Evolutionary conservation across 1,140 invertebrate species (phyloP), one percentile per base, ranked within the genome.

Genomic region (Drosophila aff.): DNA sequence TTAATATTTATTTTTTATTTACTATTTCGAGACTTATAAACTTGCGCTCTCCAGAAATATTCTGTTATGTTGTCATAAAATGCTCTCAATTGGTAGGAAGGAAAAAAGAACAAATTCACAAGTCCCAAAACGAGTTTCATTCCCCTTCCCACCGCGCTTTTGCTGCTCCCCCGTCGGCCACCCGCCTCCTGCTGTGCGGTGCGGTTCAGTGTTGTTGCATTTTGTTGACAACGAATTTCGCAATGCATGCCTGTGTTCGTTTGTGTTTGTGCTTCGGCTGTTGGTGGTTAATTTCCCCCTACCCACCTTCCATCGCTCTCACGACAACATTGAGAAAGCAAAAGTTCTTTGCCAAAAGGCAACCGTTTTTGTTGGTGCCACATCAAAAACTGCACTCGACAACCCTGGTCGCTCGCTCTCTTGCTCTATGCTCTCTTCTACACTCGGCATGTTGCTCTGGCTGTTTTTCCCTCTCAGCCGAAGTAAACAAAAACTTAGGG

Each of bases 91-190:
- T 68, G 55, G 60, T 63, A 53, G 40, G 64, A 69, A 21, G 28
- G 31, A 26, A 66, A 46, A 21, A 18, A 49, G 36, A 33, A 80
- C 67, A 86, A 87, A 28, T 61, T 71, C 76, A 68, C 59, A 76
- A 82, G 67, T 66, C 65, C 72, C 55, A 78, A 86, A 89, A 89
- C 85, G 69, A 84, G 85, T 89, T 89, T 87, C 43, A 13, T 50
- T 40, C 36, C 55, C 52, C 21, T 31, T 28, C 73, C 73, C 44
- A n/a, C 28, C 40, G 21, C 41, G 40, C 61, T 73, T 41, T 44
- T 57, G 52, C 47, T 50, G 40, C 53, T 31, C 43, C 50, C 28
- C 36, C 41, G 64, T 52, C 53, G 28, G 16, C 16, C 63, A 65
- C 63, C 58, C 57, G 58, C 63, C 63, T 62, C 58, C 63, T 63